Evolutionary conservation across 1,140 invertebrate genomes (phyloP).

Genomic region (Brachionus asplanchnoidis): DNA sequence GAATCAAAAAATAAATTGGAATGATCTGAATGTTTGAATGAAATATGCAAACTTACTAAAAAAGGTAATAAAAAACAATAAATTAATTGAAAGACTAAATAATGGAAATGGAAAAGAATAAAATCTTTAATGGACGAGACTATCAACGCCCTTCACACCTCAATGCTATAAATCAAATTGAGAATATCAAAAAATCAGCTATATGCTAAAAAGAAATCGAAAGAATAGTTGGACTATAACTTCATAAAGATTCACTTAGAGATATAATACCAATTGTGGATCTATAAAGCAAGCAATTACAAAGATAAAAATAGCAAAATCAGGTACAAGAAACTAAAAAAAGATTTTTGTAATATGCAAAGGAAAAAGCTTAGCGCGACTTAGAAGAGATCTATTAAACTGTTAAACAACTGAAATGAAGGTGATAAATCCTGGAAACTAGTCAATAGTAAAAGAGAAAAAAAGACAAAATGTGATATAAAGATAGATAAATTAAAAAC

Average conservation of each 20-base stretch:
- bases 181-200: background rate
- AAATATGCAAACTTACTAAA: background rate
- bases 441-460: background rate
- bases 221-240: background rate
- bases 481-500: background rate
- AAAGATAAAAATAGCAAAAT: background rate
- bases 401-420: background rate
- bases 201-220: background rate
- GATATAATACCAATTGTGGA: conserved; percentile 18
- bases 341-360: conserved; percentile 11
- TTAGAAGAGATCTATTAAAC: background rate
- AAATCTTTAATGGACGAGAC: background rate
- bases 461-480: background rate
- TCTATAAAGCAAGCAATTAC: background rate
- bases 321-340: conserved; percentile 31
- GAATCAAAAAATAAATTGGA: background rate
- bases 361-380: background rate
- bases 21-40: background rate
- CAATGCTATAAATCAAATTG: background rate
- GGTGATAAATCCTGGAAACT: background rate
- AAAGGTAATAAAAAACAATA: background rate
- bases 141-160: background rate
- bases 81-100: conserved; percentile 3
- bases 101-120: background rate
- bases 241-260: background rate